Evolutionary conservation across 2,888 invertebrate species (phyloP), one percentile per base, ranked within the genome.

Genomic region (Clistopyga incitator): DNA sequence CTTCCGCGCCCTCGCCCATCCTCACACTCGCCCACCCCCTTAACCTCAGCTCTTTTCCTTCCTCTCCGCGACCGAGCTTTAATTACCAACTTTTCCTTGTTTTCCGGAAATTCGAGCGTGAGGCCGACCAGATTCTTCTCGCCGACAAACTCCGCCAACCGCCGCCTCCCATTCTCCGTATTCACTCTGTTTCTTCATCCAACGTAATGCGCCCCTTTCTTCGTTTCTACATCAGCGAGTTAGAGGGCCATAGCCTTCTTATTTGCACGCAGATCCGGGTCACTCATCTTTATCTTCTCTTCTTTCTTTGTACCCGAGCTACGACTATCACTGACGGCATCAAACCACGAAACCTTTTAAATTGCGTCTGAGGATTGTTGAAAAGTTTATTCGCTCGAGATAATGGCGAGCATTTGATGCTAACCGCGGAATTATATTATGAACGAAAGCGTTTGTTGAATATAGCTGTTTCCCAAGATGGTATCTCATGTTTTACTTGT

Each of bases 31-130:
- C 61, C 77, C 71, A 45, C 68, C 54, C 81, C 79, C 72, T 71
- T 75, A 54, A 81, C 77, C 77, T 61, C 85, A 74, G 72, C 76
- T 72, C 56, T 68, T 78, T 74, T 80, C 68, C 68, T 50, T 47
- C 45, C 67, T 74, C 81, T 85, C 34, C 34, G 18, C 38, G 83
- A 81, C 84, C 61, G 72, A 76, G 88, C 89, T 90, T 91, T 92
- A 92, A 92, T 92, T 92, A 92, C 91, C 90, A 92, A 91, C 91
- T 91, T 92, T 91, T 90, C 86, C 89, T 87, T 89, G 88, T 89
- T 89, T 88, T 87, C 88, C 87, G 86, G 87, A 88, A 90, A 90
- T 90, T 90, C 88, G 84, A 88, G 86, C 88, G 85, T 85, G 85
- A 78, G 81, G 84, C 81, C 87, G 79, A 81, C 86, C 87, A 88